phyloP scores from a whole-genome alignment of 2,797 vertebrate genomes.

The Pipistrellus nathusii region DNA sequence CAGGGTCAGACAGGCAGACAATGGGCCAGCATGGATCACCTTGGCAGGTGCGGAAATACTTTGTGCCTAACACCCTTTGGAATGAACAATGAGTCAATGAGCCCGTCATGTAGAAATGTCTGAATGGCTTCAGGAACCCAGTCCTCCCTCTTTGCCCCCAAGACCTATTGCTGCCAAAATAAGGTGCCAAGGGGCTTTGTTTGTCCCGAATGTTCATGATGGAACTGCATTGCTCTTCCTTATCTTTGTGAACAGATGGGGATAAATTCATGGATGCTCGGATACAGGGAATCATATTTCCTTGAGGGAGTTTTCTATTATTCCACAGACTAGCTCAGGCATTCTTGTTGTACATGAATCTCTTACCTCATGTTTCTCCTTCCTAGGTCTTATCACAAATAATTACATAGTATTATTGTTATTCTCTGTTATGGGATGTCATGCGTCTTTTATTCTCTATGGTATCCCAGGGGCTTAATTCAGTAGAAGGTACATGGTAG shows the following conservation, averaged over 20 bases:
- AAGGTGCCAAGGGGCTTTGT: conserved; percentile 10
- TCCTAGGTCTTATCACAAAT: background rate
- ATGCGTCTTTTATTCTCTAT: background rate
- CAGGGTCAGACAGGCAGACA: background rate
- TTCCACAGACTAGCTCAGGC: background rate
- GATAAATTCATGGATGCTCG: background rate
- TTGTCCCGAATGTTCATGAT: background rate
- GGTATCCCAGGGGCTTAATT: background rate
- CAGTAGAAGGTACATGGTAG: background rate
- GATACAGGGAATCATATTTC: background rate
- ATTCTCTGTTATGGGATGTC: background rate
- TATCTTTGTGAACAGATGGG: conserved; percentile 50
- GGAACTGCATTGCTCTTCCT: background rate
- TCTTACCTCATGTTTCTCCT: conserved; percentile 30
- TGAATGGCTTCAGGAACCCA: background rate
- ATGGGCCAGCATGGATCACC: background rate
- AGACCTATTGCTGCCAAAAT: background rate
- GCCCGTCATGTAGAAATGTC: background rate
- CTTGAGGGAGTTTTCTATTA: background rate
- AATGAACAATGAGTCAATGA: conserved; percentile 1
- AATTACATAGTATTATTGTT: background rate
- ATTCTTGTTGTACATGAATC: background rate
- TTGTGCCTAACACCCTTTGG: background rate
- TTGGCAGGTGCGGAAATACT: background rate
- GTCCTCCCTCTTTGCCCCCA: background rate